phyloP scores from a whole-genome alignment of 2,888 invertebrate species.

The Epinotia bilunana region DNA sequence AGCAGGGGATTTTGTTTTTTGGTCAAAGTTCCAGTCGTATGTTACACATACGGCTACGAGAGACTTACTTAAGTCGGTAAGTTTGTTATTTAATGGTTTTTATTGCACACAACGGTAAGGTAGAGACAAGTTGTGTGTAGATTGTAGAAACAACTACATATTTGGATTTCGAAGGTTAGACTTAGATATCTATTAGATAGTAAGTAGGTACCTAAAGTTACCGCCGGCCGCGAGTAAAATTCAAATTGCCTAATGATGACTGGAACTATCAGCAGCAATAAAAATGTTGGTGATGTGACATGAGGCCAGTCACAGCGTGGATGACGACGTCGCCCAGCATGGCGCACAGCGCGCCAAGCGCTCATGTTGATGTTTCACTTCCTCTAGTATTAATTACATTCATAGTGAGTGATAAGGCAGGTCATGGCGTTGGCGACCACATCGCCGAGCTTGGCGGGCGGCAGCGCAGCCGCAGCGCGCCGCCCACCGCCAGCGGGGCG shows the following conservation, averaged over 20 bases:
- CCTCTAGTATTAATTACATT: constrained; percentile 59
- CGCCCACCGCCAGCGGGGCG: constrained; percentile 64
- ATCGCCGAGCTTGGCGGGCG: constrained; percentile 79
- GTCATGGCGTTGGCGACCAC: constrained; percentile 79
- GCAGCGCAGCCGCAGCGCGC: constrained; percentile 61
- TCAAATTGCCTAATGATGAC: too few relatives aligned
- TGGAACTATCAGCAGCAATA: too few relatives aligned
- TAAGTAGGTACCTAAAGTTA: too few relatives aligned
- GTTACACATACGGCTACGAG: too few relatives aligned
- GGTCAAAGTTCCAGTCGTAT: neutral
- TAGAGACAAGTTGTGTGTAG: neutral
- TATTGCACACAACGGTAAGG: neutral
- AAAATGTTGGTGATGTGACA: too few relatives aligned
- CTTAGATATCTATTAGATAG: too few relatives aligned
- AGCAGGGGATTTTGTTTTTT: constrained; percentile 5
- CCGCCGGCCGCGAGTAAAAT: too few relatives aligned
- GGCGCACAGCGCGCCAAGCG: constrained; percentile 61
- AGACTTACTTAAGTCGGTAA: too few relatives aligned
- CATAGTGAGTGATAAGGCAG: constrained; percentile 78
- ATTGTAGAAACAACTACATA: too few relatives aligned
- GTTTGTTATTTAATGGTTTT: neutral
- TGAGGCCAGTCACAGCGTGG: too few relatives aligned
- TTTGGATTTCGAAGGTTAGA: too few relatives aligned
- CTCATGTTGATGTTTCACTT: constrained; percentile 58
- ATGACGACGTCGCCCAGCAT: constrained; percentile 59